Percentiles rank a stretch among this genome's conserved stretches.
phyloP scores from a whole-genome alignment of 64 coral and sea anemone species.

The Anthopleura sola region DNA sequence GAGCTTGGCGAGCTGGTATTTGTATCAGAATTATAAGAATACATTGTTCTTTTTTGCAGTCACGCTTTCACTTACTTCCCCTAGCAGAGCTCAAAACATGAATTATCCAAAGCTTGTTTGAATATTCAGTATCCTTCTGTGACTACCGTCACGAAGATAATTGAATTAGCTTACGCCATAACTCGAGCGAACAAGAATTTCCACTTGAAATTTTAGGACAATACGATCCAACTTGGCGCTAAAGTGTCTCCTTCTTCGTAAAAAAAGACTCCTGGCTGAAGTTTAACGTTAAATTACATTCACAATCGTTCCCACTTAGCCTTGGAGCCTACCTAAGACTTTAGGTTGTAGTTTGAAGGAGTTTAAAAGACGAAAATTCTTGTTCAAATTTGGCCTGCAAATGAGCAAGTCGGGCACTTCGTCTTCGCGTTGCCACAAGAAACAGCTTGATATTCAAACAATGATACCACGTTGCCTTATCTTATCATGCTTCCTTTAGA shows the following conservation, averaged over 20 bases:
- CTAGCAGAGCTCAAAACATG: neutral
- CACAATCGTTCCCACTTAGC: neutral
- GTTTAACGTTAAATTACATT: neutral
- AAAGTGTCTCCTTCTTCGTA: neutral
- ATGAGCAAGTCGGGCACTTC: conserved; percentile 6
- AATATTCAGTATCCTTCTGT: neutral
- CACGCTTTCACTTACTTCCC: neutral
- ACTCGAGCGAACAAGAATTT: neutral
- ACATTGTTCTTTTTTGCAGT: conserved; percentile 19
- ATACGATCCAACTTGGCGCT: neutral
- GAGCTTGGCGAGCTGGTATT: neutral
- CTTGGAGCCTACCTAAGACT: neutral
- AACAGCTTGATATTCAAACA: neutral
- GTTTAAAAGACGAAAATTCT: neutral
- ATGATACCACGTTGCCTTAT: neutral
- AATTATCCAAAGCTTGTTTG: neutral
- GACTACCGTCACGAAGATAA: conserved; percentile 2
- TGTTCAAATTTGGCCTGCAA: conserved; percentile 9
- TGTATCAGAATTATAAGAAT: neutral
- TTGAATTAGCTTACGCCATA: neutral
- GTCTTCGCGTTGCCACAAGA: neutral
- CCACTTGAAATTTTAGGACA: neutral
- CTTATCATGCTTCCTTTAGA: neutral
- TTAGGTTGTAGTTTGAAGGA: neutral
- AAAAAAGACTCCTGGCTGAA: neutral